Conservation (phyloP, 2,797 vertebrate genomes). For the Decapterus maruadsi region DNA sequence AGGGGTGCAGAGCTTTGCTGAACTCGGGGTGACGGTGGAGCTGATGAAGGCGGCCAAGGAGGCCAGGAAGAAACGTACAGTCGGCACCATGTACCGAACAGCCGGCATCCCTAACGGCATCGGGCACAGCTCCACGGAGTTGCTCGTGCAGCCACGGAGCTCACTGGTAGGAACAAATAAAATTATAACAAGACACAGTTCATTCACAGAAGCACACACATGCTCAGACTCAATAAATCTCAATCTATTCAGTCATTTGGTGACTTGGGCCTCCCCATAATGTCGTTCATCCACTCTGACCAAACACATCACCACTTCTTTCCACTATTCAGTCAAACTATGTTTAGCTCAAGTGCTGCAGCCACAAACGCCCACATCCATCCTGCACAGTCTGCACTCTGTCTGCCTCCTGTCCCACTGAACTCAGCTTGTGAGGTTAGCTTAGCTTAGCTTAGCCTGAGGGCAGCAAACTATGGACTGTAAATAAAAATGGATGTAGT, state of each 20-base stretch:
- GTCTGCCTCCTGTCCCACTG: slow-evolving; percentile 66
- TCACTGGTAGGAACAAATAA: slow-evolving; percentile 80
- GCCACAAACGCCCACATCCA: slow-evolving; percentile 76
- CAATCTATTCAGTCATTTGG: slow-evolving; percentile 50
- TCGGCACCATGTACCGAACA: slow-evolving; percentile 85
- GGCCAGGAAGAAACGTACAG: slow-evolving; percentile 79
- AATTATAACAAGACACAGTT: slow-evolving; percentile 21
- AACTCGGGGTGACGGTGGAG: slow-evolving; percentile 86
- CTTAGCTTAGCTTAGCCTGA: slow-evolving; percentile 10
- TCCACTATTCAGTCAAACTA: slow-evolving; percentile 76
- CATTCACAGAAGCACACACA: slow-evolving; percentile 46
- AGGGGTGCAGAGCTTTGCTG: slow-evolving; percentile 86
- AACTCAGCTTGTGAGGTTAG: slow-evolving; percentile 30
- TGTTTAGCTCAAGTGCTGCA: slow-evolving; percentile 69
- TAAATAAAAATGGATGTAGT: too few relatives aligned
- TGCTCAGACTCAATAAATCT: slow-evolving; percentile 63
- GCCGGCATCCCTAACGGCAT: slow-evolving; percentile 85
- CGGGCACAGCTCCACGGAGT: slow-evolving; percentile 87
- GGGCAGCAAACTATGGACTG: not conserved
- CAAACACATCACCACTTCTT: slow-evolving; percentile 71
- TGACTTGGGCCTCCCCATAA: slow-evolving; percentile 53
- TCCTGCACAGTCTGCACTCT: slow-evolving; percentile 69
- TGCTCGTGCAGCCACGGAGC: slow-evolving; percentile 83
- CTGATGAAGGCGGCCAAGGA: slow-evolving; percentile 86
- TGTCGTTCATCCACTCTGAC: slow-evolving; percentile 45